These are phyloP conservation scores for Drosophila ustulata DNA, from an alignment of 2,888 invertebrate genomes.

Conservation along the genomic window DNA sequence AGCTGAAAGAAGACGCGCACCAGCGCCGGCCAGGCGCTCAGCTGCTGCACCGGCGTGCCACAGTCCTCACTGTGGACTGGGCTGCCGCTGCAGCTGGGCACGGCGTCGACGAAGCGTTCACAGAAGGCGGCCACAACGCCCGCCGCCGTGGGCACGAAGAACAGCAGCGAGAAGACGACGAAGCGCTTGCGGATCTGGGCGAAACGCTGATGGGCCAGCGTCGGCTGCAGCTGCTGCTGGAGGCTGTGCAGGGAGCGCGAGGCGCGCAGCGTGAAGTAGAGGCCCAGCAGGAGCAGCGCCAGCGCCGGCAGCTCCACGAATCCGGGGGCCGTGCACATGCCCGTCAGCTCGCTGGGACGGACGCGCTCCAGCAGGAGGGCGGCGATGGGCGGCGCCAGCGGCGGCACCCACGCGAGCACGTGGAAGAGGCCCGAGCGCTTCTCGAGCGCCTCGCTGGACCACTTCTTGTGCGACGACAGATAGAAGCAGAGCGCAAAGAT, in stretches of 20 bases:
- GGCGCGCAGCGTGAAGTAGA: conserved; percentile 84
- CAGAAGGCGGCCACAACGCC: conserved; percentile 81
- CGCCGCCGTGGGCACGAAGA: conserved; percentile 82
- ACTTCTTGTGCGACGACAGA: conserved; percentile 95
- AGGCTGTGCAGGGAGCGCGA: conserved; percentile 81
- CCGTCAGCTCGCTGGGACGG: conserved; percentile 92
- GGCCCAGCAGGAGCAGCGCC: conserved; percentile 78
- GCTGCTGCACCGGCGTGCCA: conserved; percentile 31
- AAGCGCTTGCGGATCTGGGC: conserved; percentile 84
- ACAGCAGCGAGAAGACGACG: conserved; percentile 83
- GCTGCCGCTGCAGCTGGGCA: conserved; percentile 74
- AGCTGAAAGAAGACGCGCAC: conserved; percentile 83
- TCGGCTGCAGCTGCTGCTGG: conserved; percentile 82
- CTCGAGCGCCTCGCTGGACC: conserved; percentile 96
- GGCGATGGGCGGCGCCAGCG: conserved; percentile 93
- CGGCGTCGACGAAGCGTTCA: conserved; percentile 78
- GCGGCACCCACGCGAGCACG: conserved; percentile 94
- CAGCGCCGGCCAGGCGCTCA: conserved; percentile 79
- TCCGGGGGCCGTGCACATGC: conserved; percentile 89
- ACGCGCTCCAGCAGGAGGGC: conserved; percentile 92
- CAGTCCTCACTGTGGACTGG: background rate
- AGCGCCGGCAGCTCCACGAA: conserved; percentile 84
- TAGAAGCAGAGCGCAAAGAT: conserved; percentile 96
- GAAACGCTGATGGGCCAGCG: conserved; percentile 82
- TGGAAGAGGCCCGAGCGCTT: conserved; percentile 94